phyloP scores from a whole-genome alignment of 37 sponge, comb jelly and placozoan species.

The Aplysina aerophoba region DNA sequence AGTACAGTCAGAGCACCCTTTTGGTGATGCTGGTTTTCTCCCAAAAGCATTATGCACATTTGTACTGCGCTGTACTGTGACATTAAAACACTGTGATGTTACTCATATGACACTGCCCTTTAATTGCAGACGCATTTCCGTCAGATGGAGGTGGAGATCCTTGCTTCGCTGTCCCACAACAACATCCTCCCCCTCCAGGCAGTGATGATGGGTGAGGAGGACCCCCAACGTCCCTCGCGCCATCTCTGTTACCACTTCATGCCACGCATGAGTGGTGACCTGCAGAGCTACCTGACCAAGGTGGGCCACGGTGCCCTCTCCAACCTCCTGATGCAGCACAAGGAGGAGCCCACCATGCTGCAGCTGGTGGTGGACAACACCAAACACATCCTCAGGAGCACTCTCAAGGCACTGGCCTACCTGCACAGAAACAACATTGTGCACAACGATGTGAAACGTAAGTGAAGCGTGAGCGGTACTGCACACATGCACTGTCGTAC shows the following conservation, averaged over 20 bases:
- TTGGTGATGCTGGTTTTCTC: too few relatives aligned
- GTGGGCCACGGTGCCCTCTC: slow-evolving; percentile 22
- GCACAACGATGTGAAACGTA: slow-evolving; percentile 56
- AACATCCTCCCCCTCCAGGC: slow-evolving; percentile 53
- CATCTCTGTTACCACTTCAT: slow-evolving; percentile 54
- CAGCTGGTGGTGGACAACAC: slow-evolving; percentile 30
- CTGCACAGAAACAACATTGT: slow-evolving; percentile 32
- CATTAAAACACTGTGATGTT: too few relatives aligned
- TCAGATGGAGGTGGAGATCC: slow-evolving; percentile 34
- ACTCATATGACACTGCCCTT: not conserved
- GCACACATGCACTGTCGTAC: too few relatives aligned
- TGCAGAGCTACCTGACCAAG: slow-evolving; percentile 16
- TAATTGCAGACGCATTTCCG: slow-evolving; percentile 49
- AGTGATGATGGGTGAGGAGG: slow-evolving; percentile 53
- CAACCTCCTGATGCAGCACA: slow-evolving; percentile 19
- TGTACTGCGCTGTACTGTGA: too few relatives aligned
- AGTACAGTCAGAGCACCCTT: too few relatives aligned
- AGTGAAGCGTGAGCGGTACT: not conserved
- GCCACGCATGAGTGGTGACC: slow-evolving; percentile 45
- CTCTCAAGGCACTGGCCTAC: slow-evolving; percentile 27
- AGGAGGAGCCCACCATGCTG: slow-evolving; percentile 15
- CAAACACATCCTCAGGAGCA: slow-evolving; percentile 32
- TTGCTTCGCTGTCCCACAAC: slow-evolving; percentile 30
- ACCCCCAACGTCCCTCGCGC: slow-evolving; percentile 29
- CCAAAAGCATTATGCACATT: too few relatives aligned